phyloP scores from a whole-genome alignment of 2,888 invertebrate species.

The Alloplasta piceator region DNA sequence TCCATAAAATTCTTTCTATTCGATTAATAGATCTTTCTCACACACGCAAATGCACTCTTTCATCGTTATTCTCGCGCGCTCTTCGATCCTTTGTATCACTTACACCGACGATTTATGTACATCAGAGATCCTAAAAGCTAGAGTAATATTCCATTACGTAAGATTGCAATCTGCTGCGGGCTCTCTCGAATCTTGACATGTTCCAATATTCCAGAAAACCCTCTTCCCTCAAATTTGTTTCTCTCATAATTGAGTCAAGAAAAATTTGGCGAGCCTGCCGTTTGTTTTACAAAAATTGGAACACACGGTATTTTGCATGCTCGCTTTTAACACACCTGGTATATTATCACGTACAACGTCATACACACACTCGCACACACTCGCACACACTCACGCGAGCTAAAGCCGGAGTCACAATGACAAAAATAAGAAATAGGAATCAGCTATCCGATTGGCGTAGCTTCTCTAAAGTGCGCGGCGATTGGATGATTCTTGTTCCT shows the following conservation, averaged over 20 bases:
- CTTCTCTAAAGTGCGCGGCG: too few relatives aligned
- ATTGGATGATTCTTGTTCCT: too few relatives aligned
- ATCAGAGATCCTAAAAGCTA: constrained; percentile 50
- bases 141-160: constrained; percentile 60
- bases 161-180: constrained; percentile 66
- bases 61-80: constrained; percentile 11
- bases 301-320: constrained; percentile 39
- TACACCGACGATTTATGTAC: constrained; percentile 55
- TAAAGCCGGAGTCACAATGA: too few relatives aligned
- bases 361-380: constrained; percentile 52
- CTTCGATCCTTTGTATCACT: constrained; percentile 10
- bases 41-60: constrained; percentile 9
- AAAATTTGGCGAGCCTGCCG: constrained; percentile 56
- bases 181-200: constrained; percentile 16
- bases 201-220: constrained; percentile 52
- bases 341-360: constrained; percentile 51
- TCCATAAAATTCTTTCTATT: constrained; percentile 74
- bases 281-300: constrained; percentile 41
- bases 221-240: not conserved
- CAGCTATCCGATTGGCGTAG: too few relatives aligned
- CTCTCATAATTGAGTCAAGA: constrained; percentile 6
- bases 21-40: constrained; percentile 49
- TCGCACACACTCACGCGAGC: constrained; percentile 26
- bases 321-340: constrained; percentile 47
- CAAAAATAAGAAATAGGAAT: too few relatives aligned